These are phyloP conservation scores for Caenorhabditis inopinata DNA, from an alignment of 1,140 invertebrate genomes.

Conservation along the genomic window DNA sequence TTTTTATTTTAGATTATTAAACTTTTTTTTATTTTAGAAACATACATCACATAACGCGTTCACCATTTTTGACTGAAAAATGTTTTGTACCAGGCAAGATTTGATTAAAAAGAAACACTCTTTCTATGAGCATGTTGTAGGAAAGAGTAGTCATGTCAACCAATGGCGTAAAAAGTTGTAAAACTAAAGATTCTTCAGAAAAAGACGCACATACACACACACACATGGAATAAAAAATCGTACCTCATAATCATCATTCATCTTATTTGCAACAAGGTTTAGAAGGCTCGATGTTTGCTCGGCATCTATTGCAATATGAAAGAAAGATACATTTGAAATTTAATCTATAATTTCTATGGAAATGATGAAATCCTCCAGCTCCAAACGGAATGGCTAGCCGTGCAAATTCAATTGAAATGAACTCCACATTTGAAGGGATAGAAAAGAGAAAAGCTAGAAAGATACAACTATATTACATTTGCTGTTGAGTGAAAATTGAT, in stretches of 20 bases:
- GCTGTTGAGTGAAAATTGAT: not conserved
- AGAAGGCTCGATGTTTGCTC: no score
- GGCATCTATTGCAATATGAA: not conserved
- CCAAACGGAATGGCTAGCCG: not conserved
- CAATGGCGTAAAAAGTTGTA: not conserved
- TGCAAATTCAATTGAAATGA: not conserved
- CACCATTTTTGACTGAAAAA: not conserved
- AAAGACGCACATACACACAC: not conserved
- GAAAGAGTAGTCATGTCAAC: conserved; percentile 7
- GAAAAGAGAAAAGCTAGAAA: not conserved
- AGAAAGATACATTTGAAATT: not conserved
- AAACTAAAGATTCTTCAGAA: not conserved
- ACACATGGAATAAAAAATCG: not conserved
- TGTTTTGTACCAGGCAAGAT: not conserved
- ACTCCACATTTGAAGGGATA: not conserved
- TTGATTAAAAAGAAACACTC: not conserved
- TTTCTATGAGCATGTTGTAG: not conserved
- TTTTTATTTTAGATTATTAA: not conserved
- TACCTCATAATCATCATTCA: not conserved
- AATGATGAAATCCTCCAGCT: not conserved
- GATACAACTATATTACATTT: not conserved
- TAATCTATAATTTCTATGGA: not conserved
- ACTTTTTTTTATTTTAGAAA: not conserved
- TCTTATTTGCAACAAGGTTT: not conserved
- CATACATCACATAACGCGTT: not conserved